These are phyloP conservation scores for Atopsyche davidsoni DNA, from an alignment of 1,140 invertebrate genomes.

Conservation along the genomic window DNA sequence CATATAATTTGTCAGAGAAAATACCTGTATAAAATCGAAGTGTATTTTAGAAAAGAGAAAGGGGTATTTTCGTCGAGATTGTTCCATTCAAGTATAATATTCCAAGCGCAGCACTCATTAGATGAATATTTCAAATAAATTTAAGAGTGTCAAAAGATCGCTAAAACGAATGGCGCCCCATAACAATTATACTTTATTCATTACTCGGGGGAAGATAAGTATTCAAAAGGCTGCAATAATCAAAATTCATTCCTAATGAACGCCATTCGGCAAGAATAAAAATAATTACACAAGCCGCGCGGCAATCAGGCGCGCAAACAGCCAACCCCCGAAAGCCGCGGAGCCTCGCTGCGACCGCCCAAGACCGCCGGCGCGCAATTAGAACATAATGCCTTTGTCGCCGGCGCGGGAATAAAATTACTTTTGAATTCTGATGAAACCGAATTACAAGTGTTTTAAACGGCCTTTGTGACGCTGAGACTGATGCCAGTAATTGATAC, in stretches of 20 bases:
- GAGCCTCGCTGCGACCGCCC: neutral
- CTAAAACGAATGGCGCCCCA: no score
- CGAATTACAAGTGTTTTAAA: conserved; percentile 29
- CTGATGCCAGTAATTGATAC: conserved; percentile 19
- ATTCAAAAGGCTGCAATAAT: no score
- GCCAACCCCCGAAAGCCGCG: conserved; percentile 14
- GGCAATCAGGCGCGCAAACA: conserved; percentile 9
- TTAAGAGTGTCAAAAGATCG: no score
- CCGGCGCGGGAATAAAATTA: conserved; percentile 21
- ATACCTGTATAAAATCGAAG: no score
- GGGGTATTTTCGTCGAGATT: no score
- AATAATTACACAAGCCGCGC: conserved; percentile 10
- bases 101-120: no score
- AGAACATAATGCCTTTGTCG: conserved; percentile 23
- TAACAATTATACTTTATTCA: no score
- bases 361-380: conserved; percentile 23
- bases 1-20: no score
- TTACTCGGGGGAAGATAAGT: no score
- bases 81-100: no score
- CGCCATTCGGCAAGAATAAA: neutral
- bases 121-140: no score
- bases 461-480: conserved; percentile 16
- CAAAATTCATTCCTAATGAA: neutral
- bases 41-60: no score
- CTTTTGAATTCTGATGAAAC: conserved; percentile 26